Evolutionary conservation across 2,797 vertebrate genomes (phyloP).

Genomic region (Neosalanx taihuensis): DNA sequence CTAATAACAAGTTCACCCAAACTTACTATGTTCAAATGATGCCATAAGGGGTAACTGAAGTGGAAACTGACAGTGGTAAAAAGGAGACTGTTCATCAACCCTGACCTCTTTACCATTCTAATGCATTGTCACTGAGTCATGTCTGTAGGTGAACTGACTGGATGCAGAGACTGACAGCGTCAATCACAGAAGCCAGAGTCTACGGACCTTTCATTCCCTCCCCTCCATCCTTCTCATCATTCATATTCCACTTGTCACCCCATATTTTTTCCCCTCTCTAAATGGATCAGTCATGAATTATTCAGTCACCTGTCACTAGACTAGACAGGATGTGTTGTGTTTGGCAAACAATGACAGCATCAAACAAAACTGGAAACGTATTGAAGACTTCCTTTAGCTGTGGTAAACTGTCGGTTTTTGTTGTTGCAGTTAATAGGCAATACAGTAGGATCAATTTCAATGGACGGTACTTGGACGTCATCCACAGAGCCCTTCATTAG

Average conservation of each 20-base stretch:
- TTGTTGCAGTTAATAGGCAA: neutral
- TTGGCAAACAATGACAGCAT: constrained; percentile 24
- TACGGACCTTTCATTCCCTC: constrained; percentile 35
- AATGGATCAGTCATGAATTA: constrained; percentile 57
- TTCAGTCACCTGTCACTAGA: constrained; percentile 40
- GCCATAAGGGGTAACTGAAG: constrained; percentile 9
- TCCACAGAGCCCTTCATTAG: neutral
- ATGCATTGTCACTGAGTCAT: neutral
- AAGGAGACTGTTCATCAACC: constrained; percentile 1
- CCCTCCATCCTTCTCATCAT: constrained; percentile 26
- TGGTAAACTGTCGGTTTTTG: neutral
- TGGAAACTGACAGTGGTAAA: neutral
- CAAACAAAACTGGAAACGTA: constrained; percentile 13
- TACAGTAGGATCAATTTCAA: neutral
- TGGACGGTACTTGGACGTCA: too few species aligned
- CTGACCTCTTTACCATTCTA: constrained; percentile 8
- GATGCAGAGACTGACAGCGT: constrained; percentile 5
- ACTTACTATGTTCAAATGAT: constrained; percentile 27
- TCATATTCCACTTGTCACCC: constrained; percentile 52
- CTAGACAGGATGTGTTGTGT: constrained; percentile 17
- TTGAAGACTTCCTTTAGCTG: neutral
- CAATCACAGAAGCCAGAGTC: constrained; percentile 23
- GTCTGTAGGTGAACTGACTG: constrained; percentile 24
- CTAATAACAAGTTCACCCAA: too few species aligned
- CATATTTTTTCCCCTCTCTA: constrained; percentile 43